Evolutionary conservation across 64 coral and sea anemone genomes (phyloP).

Genomic region (Acropora yongei): DNA sequence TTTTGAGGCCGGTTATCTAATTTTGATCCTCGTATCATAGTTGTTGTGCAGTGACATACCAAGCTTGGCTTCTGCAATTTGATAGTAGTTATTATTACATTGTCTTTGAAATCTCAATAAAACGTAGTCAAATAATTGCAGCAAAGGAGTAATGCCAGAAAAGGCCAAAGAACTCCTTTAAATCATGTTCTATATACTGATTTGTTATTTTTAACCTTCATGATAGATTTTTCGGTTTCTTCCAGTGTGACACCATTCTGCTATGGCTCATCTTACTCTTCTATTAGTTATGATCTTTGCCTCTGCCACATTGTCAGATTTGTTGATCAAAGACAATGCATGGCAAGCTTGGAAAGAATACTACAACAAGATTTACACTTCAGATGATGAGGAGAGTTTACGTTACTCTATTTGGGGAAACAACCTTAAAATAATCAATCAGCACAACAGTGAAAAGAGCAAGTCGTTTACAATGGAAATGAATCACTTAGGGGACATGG

Average conservation of each 20-base stretch:
- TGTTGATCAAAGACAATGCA: constrained; percentile 49
- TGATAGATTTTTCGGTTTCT: background rate
- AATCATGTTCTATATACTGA: no score
- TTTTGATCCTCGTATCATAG: no score
- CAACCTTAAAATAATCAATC: constrained; percentile 68
- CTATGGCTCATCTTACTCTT: background rate
- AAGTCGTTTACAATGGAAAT: constrained; percentile 60
- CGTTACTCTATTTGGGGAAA: constrained; percentile 74
- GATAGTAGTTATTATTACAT: no score
- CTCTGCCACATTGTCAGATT: constrained; percentile 21
- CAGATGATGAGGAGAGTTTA: constrained; percentile 66
- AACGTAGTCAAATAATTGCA: no score
- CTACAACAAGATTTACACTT: constrained; percentile 58
- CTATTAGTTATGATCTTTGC: background rate
- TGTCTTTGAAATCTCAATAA: no score
- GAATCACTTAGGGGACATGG: constrained; percentile 95
- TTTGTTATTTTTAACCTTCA: no score
- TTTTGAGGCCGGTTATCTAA: no score
- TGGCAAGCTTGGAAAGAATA: constrained; percentile 71
- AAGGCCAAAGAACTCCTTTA: no score
- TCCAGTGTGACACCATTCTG: background rate
- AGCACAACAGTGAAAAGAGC: constrained; percentile 53
- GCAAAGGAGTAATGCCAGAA: no score
- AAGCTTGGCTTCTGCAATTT: no score
- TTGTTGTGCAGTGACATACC: no score